These are phyloP conservation scores for Blastobasis lacticolella DNA, from an alignment of 2,888 invertebrate genomes.

Conservation along the genomic window DNA sequence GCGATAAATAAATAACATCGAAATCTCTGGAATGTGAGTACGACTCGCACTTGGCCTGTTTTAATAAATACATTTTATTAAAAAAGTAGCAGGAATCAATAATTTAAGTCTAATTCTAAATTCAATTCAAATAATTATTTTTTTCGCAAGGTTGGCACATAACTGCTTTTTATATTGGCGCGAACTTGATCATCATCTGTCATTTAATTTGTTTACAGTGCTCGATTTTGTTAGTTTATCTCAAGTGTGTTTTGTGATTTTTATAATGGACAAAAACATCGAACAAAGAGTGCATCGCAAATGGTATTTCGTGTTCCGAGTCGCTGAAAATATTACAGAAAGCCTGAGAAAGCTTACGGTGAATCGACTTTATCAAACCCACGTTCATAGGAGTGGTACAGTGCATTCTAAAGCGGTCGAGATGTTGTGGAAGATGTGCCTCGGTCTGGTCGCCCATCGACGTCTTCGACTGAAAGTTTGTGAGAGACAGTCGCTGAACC, in stretches of 20 bases:
- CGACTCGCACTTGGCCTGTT: too few species aligned
- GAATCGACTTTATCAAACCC: constrained; percentile 13
- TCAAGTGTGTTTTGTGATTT: constrained; percentile 1
- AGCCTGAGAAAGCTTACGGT: constrained; percentile 6
- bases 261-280: constrained; percentile 7
- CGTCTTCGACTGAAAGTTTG: constrained; percentile 8
- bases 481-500: constrained; percentile 8
- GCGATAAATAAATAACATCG: too few species aligned
- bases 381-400: constrained; percentile 10
- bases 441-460: constrained; percentile 14
- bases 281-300: constrained; percentile 14
- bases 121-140: background rate
- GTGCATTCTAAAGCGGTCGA: constrained; percentile 13
- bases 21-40: too few species aligned
- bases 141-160: background rate
- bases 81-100: too few species aligned
- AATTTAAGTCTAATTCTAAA: background rate
- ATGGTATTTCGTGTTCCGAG: constrained; percentile 17
- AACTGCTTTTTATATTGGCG: background rate
- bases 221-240: background rate
- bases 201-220: background rate
- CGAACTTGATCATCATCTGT: background rate
- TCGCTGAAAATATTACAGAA: constrained; percentile 15
- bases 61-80: too few species aligned
- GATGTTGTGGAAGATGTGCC: constrained; percentile 15